A percentile compares a stretch with the other conserved stretches of the same genome.
phyloP scores from a whole-genome alignment of 2,888 invertebrate species.

The Tetanocera ferruginea region DNA sequence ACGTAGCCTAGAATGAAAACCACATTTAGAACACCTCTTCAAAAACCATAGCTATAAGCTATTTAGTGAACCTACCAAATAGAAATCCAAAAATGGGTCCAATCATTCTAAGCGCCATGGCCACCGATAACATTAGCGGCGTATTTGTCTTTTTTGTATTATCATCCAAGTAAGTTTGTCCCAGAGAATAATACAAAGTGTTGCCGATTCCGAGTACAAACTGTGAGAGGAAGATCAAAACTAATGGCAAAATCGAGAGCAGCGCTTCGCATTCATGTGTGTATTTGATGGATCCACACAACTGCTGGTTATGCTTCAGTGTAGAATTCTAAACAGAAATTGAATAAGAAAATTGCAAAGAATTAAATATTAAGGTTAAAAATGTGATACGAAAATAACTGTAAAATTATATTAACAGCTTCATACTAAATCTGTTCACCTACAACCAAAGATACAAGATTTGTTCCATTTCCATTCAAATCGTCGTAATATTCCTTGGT shows the following conservation, averaged over 20 bases:
- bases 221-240: constrained; percentile 77
- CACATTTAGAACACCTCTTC: neutral
- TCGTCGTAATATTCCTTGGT: constrained; percentile 67
- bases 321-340: constrained; percentile 52
- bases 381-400: constrained; percentile 21
- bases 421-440: constrained; percentile 48
- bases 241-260: constrained; percentile 72
- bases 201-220: constrained; percentile 79
- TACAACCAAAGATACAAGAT: constrained; percentile 55
- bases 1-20: constrained; percentile 57
- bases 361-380: neutral
- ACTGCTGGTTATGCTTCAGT: constrained; percentile 54
- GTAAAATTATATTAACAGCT: constrained; percentile 39
- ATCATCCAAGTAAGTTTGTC: constrained; percentile 79
- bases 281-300: constrained; percentile 58
- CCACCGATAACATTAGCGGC: constrained; percentile 73
- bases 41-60: neutral
- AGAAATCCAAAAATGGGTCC: constrained; percentile 75
- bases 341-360: neutral
- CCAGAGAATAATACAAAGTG: constrained; percentile 76
- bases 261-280: constrained; percentile 70
- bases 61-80: constrained; percentile 64
- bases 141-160: constrained; percentile 77
- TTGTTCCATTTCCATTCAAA: constrained; percentile 38
- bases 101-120: constrained; percentile 67